Evolutionary conservation across 2,888 invertebrate genomes (phyloP).

Genomic region (Diarsia dahlii): DNA sequence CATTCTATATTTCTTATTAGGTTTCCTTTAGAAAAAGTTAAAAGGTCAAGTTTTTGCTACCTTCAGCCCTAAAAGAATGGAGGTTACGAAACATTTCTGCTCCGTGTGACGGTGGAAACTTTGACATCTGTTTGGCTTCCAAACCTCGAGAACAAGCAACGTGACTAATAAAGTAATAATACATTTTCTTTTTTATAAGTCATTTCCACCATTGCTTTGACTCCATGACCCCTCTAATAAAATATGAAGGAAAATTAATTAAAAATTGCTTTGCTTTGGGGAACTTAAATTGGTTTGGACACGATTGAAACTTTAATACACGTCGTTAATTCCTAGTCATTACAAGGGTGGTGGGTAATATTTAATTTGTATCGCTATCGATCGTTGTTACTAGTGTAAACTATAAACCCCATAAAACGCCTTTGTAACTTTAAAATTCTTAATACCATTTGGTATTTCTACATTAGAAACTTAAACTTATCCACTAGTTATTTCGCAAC

Average conservation of each 20-base stretch:
- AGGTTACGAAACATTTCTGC: neutral
- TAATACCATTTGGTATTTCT: neutral
- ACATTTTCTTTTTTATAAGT: neutral
- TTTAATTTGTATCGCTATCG: conserved; percentile 25
- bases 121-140: conserved; percentile 15
- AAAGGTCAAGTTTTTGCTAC: neutral
- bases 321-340: conserved; percentile 11
- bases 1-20: neutral
- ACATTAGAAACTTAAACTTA: neutral
- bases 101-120: conserved; percentile 8
- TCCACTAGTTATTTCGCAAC: conserved; percentile 1
- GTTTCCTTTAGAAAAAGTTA: conserved; percentile 2
- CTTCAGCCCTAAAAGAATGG: neutral
- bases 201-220: neutral
- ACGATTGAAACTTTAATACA: conserved; percentile 32
- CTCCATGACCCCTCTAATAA: conserved; percentile 11
- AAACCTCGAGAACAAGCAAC: neutral
- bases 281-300: conserved; percentile 19
- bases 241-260: conserved; percentile 14
- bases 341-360: conserved; percentile 1
- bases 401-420: neutral
- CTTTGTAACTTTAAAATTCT: neutral
- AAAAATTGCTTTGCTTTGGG: conserved; percentile 23
- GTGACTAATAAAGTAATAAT: conserved; percentile 3
- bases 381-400: conserved; percentile 11